Evolutionary conservation across 2,113 vertebrate genomes (phyloP).

Genomic region (Lontra canadensis): DNA sequence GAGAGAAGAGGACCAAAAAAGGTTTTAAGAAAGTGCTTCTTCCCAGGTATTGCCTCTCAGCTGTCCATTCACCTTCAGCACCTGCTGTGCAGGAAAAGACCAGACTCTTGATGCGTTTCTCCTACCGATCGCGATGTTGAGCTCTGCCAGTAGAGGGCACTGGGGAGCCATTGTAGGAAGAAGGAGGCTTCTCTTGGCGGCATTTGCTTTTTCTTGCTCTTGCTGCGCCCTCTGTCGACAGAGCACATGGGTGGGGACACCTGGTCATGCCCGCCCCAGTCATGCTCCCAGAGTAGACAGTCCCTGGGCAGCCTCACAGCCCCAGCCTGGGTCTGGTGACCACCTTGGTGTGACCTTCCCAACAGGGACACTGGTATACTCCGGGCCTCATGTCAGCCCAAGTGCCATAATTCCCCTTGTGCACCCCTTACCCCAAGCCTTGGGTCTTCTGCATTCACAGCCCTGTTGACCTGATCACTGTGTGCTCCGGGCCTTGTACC

Average conservation of each 20-base stretch:
- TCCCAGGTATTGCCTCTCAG: neutral
- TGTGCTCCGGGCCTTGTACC: neutral
- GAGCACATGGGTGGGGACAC: neutral
- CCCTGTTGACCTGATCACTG: neutral
- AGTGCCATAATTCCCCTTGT: neutral
- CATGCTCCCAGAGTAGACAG: neutral
- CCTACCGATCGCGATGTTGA: neutral
- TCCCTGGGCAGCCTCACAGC: neutral
- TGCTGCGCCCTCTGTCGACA: neutral
- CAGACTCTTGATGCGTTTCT: neutral
- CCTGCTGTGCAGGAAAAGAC: neutral
- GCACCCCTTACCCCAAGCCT: neutral
- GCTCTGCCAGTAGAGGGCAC: neutral
- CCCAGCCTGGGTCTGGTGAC: neutral
- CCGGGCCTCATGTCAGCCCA: neutral
- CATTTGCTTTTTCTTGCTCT: neutral
- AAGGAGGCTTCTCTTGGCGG: accelerated
- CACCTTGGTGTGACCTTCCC: neutral
- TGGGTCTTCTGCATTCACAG: neutral
- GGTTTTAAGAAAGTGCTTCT: neutral
- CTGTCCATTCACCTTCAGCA: neutral
- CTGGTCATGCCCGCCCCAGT: too few species aligned
- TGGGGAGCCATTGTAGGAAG: neutral
- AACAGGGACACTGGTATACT: accelerated
- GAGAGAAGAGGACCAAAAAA: neutral